These are phyloP conservation scores for Casuarius casuarius DNA, from an alignment of 2,113 vertebrate species.

Conservation along the genomic window DNA sequence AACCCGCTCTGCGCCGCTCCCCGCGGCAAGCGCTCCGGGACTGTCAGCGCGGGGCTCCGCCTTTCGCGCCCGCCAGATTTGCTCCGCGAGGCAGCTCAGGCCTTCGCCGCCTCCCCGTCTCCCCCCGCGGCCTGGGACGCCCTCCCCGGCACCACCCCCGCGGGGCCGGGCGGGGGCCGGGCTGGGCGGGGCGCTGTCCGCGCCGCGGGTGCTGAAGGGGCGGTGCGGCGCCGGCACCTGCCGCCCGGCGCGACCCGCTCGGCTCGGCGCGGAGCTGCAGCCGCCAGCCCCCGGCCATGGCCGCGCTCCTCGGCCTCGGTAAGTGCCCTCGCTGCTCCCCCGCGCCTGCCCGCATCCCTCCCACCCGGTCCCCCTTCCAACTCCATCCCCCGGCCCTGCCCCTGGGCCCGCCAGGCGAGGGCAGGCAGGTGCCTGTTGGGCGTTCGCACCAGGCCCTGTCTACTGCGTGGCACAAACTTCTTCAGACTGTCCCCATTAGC, in stretches of 20 bases:
- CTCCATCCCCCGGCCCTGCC: not conserved
- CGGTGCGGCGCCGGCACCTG: not conserved
- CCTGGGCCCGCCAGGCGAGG: not conserved
- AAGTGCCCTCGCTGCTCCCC: not conserved
- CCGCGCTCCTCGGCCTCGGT: slow-evolving; percentile 60
- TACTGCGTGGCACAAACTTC: not conserved
- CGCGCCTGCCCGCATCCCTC: not conserved
- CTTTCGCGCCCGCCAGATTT: too few relatives aligned
- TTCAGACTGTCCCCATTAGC: not conserved
- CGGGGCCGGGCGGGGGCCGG: not conserved
- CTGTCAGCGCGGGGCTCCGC: too few relatives aligned
- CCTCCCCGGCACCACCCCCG: not conserved
- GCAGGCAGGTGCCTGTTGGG: not conserved
- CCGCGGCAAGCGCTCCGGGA: too few relatives aligned
- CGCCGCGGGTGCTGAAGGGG: not conserved
- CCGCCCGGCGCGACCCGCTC: not conserved
- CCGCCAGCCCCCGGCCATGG: slow-evolving; percentile 19
- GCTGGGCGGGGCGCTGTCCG: not conserved
- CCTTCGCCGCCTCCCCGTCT: too few relatives aligned
- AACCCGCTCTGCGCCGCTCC: not conserved
- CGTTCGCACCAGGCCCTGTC: not conserved
- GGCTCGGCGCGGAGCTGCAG: not conserved
- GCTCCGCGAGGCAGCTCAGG: too few relatives aligned
- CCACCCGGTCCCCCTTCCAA: fast-evolving
- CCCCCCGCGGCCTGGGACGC: not conserved